A percentile compares a stretch with the other conserved stretches of the same genome.
Evolutionary conservation across 2,888 invertebrate species (phyloP).

Genomic region (Andrena bicolor): DNA sequence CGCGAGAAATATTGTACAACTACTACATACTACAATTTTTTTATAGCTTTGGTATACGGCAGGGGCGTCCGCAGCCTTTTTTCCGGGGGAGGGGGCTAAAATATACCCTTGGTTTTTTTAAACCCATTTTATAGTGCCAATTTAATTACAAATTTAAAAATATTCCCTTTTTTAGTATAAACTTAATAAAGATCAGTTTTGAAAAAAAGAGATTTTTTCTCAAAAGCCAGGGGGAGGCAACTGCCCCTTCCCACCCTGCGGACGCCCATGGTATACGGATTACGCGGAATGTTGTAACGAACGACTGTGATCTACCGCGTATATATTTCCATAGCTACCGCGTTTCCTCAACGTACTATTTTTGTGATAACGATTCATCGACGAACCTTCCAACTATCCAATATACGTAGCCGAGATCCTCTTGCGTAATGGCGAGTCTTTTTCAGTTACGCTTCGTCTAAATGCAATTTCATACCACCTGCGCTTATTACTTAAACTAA

Average conservation of each 20-base stretch:
- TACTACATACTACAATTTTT: neutral
- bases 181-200: too few relatives aligned
- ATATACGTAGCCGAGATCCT: neutral
- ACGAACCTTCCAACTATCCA: neutral
- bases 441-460: neutral
- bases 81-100: too few relatives aligned
- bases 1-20: too few relatives aligned
- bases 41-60: neutral
- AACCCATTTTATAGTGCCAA: too few relatives aligned
- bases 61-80: too few relatives aligned
- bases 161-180: too few relatives aligned
- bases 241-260: too few relatives aligned
- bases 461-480: too few relatives aligned
- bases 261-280: neutral
- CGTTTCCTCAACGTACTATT: constrained; percentile 50
- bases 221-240: too few relatives aligned
- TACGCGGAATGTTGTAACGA: constrained; percentile 3
- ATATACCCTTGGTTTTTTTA: too few relatives aligned
- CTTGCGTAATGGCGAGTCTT: neutral
- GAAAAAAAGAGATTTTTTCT: too few relatives aligned
- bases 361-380: constrained; percentile 21
- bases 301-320: constrained; percentile 17
- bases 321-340: constrained; percentile 57
- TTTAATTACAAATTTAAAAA: too few relatives aligned
- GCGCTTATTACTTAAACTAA: neutral